Evolutionary conservation across 2,797 vertebrate species (phyloP).

Genomic region (Phaenicophaeus curvirostris): DNA sequence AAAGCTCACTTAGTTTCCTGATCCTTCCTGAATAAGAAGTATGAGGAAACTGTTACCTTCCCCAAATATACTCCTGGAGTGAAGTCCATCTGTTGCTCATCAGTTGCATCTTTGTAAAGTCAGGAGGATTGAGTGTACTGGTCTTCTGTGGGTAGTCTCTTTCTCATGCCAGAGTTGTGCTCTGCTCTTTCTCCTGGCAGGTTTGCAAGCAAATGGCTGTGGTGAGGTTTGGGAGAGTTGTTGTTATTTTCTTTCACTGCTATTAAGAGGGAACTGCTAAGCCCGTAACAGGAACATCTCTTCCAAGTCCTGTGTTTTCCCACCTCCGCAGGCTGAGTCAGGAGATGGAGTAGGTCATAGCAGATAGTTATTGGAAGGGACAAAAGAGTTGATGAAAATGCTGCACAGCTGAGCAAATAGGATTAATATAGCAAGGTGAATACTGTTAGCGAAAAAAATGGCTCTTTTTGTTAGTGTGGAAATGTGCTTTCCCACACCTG

Average conservation of each 20-base stretch:
- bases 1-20: slow-evolving; percentile 61
- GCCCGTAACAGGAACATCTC: not conserved
- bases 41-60: slow-evolving; percentile 63
- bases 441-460: not conserved
- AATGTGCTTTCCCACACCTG: not conserved
- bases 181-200: not conserved
- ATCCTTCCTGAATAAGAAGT: slow-evolving; percentile 36
- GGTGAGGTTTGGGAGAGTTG: slow-evolving; percentile 8
- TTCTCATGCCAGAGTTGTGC: not conserved
- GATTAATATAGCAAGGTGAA: not conserved
- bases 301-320: slow-evolving; percentile 15
- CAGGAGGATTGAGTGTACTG: slow-evolving; percentile 25
- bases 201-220: not conserved
- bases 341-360: not conserved
- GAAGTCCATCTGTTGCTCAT: slow-evolving; percentile 24
- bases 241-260: slow-evolving; percentile 1
- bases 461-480: not conserved
- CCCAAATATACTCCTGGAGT: slow-evolving; percentile 10
- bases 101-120: slow-evolving; percentile 2
- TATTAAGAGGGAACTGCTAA: slow-evolving; percentile 28
- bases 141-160: not conserved
- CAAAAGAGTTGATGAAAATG: not conserved
- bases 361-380: not conserved
- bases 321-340: slow-evolving; percentile 28
- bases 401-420: not conserved